Base-by-base conservation (phyloP, 1,140 invertebrate genomes). In the Chlorops oryzae region DNA sequence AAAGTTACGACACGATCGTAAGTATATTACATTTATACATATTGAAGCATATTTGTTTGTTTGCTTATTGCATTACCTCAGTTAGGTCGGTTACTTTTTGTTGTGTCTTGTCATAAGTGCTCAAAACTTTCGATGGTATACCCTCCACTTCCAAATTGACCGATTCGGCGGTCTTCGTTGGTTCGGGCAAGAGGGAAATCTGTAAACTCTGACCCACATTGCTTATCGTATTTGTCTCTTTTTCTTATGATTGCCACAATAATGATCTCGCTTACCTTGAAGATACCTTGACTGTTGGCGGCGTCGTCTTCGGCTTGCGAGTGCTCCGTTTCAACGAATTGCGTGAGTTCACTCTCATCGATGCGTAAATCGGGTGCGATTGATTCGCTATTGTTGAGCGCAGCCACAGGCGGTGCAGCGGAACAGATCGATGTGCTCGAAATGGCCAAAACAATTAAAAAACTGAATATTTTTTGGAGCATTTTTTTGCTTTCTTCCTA, bases 101-200 rank as follows among this genome's bases (percentile, higher is more conserved):
- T 13, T 73, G 70, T 9, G 52, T 58, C 10, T 60, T 58, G 32
- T 72, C 70, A 46, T 72, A 72, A 38, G 56, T 46, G 39, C 54
- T 59, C 1, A 64, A 48, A 47, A 69, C 56, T 45, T 65, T 71
- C 2, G 70, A 72, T 15, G 59, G 66, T 35, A 68, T 52, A 20
- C 50, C 68, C 50, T 72, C 70, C 5, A 57, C 51, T 51, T 72
- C 70, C 12, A 72, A 55, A 51, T 66, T 68, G 2, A 69, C 70
- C 3, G 61, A 66, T 34, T 72, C 70, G 1, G 61, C 61, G 0
- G 61, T 64, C 38, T 70, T 65, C 0, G 52, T 52, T 1, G 62
- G 58, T 10, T 41, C 48, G 5, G 62, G 59, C 44, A 70, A 42
- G 5, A 70, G 46, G 0, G 62, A 62, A 43, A 70, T 58, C 65